Evolutionary conservation across 1,140 invertebrate species (phyloP), one percentile per base, ranked within the genome.

Genomic region (Whitmania pigra): DNA sequence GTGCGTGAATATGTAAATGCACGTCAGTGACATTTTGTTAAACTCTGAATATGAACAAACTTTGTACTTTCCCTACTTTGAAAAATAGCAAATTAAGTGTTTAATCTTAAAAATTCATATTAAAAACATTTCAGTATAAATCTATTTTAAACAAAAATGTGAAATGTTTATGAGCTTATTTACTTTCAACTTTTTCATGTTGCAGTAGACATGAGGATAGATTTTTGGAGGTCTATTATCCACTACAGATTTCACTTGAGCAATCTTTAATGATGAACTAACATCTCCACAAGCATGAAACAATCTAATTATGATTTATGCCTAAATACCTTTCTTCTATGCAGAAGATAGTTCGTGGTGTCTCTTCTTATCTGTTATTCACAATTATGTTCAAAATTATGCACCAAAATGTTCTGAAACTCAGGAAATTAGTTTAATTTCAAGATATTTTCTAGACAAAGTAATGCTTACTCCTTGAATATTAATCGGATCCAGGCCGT

Each of bases 101-200:
- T 63, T 63, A 31, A 63, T 63, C 43, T 49, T 49, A 49, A 49
- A 49, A 49, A 17, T 49, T 49, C 43, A 49, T 49, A 63, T 63
- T 15, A 11, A 63, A 63, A 63, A n/a, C 13, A 17, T 49, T 49
- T 49, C 13, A 49, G 22, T 63, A 13, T 63, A 68, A 68, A 22
- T 25, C 20, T 29, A n/a, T 68, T 31, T 13, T 68, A 9, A 43
- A 68, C 13, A 68, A 68, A 40, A 36, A 29, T 22, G n/a, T 11
- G 15, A 9, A 17, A 27, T 68, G 11, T 31, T 43, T 13, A 68
- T 29, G 36, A 43, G n/a, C 53, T 7, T 53, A 70, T 49, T 31
- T 53, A 70, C 69, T 31, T 53, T 43, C n/a, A 70, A 25, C 49
- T 70, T 70, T 53, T 70, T 70, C 69, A 70, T 70, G 69, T 70